These are phyloP conservation scores for Paracentrotus lividus DNA, from an alignment of 53 echinoderm and acorn worm genomes.

Conservation along the genomic window DNA sequence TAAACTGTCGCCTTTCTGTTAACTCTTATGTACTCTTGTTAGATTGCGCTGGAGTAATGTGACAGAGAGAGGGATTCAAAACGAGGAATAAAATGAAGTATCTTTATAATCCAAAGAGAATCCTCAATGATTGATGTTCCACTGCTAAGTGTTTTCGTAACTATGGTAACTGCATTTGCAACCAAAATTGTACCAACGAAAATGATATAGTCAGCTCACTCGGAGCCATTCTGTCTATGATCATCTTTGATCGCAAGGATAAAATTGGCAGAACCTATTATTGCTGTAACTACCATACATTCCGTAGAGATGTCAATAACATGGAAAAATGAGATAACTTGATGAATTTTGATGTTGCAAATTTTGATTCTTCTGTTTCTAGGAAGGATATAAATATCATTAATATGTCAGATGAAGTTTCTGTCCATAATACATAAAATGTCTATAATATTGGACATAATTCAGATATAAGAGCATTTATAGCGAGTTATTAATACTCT, in stretches of 20 bases:
- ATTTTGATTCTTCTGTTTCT: neutral
- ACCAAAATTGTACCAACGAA: neutral
- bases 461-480: neutral
- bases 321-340: neutral
- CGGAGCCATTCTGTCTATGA: neutral
- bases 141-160: constrained; percentile 25
- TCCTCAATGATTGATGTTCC: neutral
- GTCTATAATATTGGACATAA: no score
- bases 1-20: neutral
- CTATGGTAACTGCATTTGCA: constrained; percentile 36
- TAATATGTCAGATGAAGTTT: neutral
- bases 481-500: neutral
- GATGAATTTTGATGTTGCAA: neutral
- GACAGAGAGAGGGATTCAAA: neutral
- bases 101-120: neutral
- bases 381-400: neutral
- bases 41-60: neutral
- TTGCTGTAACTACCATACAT: neutral
- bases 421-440: no score
- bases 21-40: neutral
- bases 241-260: neutral
- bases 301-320: neutral
- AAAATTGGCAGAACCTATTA: neutral
- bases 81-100: neutral
- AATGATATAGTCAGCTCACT: neutral